These are phyloP conservation scores for Catajapyx aquilonaris DNA, from an alignment of 1,140 invertebrate genomes.

Conservation along the genomic window DNA sequence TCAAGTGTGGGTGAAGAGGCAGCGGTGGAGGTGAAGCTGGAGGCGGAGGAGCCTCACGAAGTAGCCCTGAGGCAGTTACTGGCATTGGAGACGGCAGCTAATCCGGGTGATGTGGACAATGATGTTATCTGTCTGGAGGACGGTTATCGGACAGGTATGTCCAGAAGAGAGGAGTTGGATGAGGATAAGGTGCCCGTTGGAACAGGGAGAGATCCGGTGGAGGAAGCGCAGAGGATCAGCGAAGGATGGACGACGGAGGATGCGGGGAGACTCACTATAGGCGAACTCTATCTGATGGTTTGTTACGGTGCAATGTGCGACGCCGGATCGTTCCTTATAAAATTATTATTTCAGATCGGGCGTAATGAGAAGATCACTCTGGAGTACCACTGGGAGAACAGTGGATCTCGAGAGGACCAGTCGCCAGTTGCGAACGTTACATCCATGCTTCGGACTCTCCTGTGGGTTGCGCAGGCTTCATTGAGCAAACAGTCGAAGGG, in stretches of 20 bases:
- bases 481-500: no score
- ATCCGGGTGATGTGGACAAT: not conserved
- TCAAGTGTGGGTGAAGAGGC: no score
- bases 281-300: constrained; percentile 76
- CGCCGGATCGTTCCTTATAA: not conserved
- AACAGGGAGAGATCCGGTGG: not conserved
- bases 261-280: constrained; percentile 55
- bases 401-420: no score
- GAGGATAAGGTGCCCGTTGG: constrained; percentile 11
- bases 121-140: not conserved
- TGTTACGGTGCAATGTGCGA: constrained; percentile 6
- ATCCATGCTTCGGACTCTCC: no score
- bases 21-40: not conserved
- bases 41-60: constrained; percentile 5
- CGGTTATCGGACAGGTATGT: not conserved
- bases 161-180: not conserved
- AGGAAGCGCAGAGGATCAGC: constrained; percentile 35
- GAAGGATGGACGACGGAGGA: constrained; percentile 57
- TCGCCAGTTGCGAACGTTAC: no score
- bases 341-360: no score
- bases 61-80: constrained; percentile 1
- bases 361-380: no score
- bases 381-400: no score
- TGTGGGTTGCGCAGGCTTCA: no score
- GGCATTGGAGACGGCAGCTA: constrained; percentile 2